These are phyloP conservation scores for Acanthiza pusilla DNA, from an alignment of 2,797 vertebrate genomes.

Conservation along the genomic window DNA sequence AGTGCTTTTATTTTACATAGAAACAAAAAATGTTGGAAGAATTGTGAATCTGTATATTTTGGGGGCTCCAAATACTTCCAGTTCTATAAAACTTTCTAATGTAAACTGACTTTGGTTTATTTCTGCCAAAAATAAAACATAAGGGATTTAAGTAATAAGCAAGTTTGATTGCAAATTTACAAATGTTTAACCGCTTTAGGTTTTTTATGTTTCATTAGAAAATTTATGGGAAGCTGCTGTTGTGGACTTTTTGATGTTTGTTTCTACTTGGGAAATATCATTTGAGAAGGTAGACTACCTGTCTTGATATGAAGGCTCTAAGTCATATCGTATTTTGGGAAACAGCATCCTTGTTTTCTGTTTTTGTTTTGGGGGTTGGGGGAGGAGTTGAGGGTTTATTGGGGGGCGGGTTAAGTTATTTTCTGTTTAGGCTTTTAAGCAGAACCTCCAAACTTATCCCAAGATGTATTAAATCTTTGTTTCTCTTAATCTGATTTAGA, in stretches of 20 bases:
- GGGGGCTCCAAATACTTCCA: neutral
- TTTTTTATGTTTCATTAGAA: neutral
- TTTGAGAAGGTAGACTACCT: neutral
- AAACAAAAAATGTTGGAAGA: neutral
- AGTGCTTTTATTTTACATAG: neutral
- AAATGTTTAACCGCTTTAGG: neutral
- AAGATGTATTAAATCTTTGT: neutral
- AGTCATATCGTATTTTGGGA: neutral
- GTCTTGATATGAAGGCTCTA: neutral
- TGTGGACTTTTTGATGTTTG: neutral
- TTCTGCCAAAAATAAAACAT: neutral
- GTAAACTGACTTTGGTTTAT: neutral
- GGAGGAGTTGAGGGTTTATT: neutral
- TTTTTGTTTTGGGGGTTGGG: accelerated
- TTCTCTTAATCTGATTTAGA: neutral
- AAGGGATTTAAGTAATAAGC: neutral
- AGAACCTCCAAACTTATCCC: neutral
- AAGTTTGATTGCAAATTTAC: neutral
- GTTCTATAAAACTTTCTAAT: neutral
- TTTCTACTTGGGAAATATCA: neutral
- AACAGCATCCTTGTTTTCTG: neutral
- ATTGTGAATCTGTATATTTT: neutral
- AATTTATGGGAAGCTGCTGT: neutral
- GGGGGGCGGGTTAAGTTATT: neutral
- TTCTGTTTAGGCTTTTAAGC: neutral